These are phyloP conservation scores for Odontesthes bonariensis DNA, from an alignment of 2,113 vertebrate genomes.

Conservation along the genomic window DNA sequence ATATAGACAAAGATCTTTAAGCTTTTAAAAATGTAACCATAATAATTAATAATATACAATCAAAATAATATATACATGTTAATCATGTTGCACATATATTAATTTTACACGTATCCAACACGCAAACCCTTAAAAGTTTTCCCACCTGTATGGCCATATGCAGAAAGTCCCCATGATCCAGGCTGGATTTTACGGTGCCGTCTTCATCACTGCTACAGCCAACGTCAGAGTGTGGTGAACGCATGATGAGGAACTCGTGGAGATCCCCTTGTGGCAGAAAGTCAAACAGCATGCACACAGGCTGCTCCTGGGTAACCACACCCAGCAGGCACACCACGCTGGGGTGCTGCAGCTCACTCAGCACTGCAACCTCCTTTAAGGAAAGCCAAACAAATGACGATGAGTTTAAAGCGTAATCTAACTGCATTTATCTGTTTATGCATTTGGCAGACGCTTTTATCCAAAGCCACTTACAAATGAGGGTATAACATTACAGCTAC, in stretches of 20 bases:
- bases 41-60: no score
- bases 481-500: no score
- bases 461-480: no score
- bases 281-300: conserved; percentile 96
- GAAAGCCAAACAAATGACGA: background rate
- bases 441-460: no score
- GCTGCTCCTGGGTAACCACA: conserved; percentile 95
- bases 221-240: conserved; percentile 94
- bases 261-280: conserved; percentile 95
- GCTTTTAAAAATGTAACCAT: no score
- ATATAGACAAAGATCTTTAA: no score
- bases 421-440: no score
- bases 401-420: background rate
- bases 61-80: no score
- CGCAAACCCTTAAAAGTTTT: background rate
- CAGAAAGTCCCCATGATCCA: conserved; percentile 96
- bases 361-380: conserved; percentile 85
- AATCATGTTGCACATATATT: no score
- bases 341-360: conserved; percentile 94
- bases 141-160: conserved; percentile 90
- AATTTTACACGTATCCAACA: no score
- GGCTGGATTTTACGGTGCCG: conserved; percentile 94
- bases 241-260: conserved; percentile 98
- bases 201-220: conserved; percentile 99
- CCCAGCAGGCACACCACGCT: conserved; percentile 96